Evolutionary conservation across 1,140 invertebrate genomes (phyloP).

Genomic region (Hirudo medicinalis): DNA sequence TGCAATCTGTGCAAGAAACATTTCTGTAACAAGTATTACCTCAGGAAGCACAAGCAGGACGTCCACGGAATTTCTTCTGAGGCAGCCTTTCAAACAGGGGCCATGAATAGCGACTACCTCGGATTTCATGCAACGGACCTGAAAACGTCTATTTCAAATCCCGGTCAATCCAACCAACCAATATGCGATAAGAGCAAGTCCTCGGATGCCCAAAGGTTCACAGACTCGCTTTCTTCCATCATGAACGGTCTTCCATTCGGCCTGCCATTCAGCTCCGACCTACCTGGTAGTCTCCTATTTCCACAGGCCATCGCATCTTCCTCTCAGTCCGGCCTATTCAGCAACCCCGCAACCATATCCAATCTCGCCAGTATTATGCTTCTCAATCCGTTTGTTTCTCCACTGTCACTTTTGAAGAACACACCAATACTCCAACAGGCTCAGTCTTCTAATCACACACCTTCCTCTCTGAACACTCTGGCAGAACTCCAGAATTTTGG

Average conservation of each 20-base stretch:
- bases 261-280: background rate
- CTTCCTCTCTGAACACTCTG: constrained; percentile 15
- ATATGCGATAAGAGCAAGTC: background rate
- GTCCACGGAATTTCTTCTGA: constrained; percentile 18
- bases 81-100: background rate
- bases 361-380: constrained; percentile 33
- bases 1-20: constrained; percentile 21
- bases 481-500: constrained; percentile 15
- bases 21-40: constrained; percentile 25
- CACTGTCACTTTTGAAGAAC: constrained; percentile 26
- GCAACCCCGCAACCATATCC: background rate
- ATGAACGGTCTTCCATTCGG: constrained; percentile 11
- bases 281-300: background rate
- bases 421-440: background rate
- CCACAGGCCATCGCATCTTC: constrained; percentile 7
- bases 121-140: background rate
- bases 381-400: constrained; percentile 39
- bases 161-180: background rate
- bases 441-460: background rate
- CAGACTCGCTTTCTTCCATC: constrained; percentile 4
- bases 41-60: constrained; percentile 23
- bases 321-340: background rate
- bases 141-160: background rate
- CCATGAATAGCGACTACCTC: background rate
- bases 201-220: background rate